Conservation (phyloP, 2,797 vertebrate genomes). For the Channallabes apus region DNA sequence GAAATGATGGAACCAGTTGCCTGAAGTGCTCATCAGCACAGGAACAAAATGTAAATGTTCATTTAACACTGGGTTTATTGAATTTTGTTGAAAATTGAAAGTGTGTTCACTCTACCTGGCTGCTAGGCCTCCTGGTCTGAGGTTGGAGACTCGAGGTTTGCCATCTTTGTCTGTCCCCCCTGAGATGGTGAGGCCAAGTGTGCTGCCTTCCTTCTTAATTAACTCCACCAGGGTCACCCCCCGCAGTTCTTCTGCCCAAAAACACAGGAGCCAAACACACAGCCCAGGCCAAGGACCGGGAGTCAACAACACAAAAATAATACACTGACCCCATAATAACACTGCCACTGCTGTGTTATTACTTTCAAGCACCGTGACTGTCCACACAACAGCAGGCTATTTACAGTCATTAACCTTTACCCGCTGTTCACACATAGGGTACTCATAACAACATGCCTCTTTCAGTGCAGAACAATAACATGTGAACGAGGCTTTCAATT, state of each 20-base stretch:
- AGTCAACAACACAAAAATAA: constrained; percentile 34
- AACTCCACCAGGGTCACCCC: constrained; percentile 94
- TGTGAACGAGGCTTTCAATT: background rate
- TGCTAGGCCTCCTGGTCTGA: constrained; percentile 91
- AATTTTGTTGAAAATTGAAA: background rate
- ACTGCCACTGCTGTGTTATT: background rate
- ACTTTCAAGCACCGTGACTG: background rate
- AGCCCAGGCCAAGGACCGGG: background rate
- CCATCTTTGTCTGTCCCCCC: constrained; percentile 97
- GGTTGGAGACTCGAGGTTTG: constrained; percentile 92
- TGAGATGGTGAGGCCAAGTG: constrained; percentile 93
- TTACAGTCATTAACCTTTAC: constrained; percentile 12
- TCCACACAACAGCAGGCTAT: constrained; percentile 11
- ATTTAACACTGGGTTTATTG: background rate
- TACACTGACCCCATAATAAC: constrained; percentile 12
- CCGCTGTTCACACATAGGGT: background rate
- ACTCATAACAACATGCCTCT: background rate
- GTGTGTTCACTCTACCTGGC: constrained; percentile 79
- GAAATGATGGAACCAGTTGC: no score
- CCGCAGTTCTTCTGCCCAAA: constrained; percentile 87
- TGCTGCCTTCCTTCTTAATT: constrained; percentile 95
- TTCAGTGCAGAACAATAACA: background rate
- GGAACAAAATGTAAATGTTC: background rate
- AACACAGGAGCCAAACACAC: constrained; percentile 57
- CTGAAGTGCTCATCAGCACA: no score